A percentile compares a stretch with the other conserved stretches of the same genome.
These are phyloP conservation scores for Xestobium rufovillosum DNA, from an alignment of 2,888 invertebrate genomes.

Conservation along the genomic window DNA sequence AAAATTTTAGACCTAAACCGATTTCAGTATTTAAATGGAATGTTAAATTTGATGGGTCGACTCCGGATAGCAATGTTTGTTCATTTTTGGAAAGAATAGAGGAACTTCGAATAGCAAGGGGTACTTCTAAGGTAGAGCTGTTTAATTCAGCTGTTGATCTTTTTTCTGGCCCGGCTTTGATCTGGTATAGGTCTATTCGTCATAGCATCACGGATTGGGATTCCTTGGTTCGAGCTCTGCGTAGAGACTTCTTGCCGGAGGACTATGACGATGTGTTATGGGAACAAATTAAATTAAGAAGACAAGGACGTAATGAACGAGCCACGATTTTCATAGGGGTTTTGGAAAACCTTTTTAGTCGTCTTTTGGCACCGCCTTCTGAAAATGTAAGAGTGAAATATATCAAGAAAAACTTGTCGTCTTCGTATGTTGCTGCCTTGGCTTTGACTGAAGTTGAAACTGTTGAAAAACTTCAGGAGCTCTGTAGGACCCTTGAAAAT, in stretches of 20 bases:
- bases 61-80: constrained; percentile 4
- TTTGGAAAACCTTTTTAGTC: constrained; percentile 17
- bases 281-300: constrained; percentile 14
- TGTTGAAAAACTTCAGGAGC: constrained; percentile 7
- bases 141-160: constrained; percentile 22
- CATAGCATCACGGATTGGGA: constrained; percentile 13
- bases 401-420: constrained; percentile 18
- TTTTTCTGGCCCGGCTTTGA: constrained; percentile 21
- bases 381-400: constrained; percentile 14
- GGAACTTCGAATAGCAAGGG: constrained; percentile 20
- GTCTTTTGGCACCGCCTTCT: constrained; percentile 9
- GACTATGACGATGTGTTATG: constrained; percentile 21
- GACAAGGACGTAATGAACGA: constrained; percentile 18
- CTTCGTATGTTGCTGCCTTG: constrained; percentile 12
- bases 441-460: constrained; percentile 8
- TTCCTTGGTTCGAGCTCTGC: constrained; percentile 11
- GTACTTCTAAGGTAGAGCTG: constrained; percentile 16
- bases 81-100: constrained; percentile 23
- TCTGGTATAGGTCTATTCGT: constrained; percentile 22
- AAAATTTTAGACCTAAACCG: too few relatives aligned
- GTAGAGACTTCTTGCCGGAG: constrained; percentile 17
- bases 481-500: constrained; percentile 17
- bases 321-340: constrained; percentile 17
- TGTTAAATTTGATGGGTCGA: constrained; percentile 17
- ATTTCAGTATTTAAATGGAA: constrained; percentile 20